Percentiles rank a stretch among this genome's conserved stretches.
These are phyloP conservation scores for Scomber colias DNA, from an alignment of 2,113 vertebrate genomes.

Conservation along the genomic window DNA sequence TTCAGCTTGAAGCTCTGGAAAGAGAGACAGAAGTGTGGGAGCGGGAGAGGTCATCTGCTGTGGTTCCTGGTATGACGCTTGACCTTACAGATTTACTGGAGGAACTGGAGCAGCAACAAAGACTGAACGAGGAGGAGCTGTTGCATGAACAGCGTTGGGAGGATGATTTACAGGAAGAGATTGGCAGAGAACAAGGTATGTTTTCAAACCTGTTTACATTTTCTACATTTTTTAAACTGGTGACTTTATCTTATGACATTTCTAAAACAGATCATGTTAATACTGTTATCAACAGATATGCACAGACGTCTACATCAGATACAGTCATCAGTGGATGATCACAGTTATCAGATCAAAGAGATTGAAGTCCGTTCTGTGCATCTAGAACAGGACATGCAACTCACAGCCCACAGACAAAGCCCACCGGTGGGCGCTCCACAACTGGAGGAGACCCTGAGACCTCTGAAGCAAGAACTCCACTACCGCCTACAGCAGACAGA, in stretches of 20 bases:
- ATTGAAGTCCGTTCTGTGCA: conserved; percentile 78
- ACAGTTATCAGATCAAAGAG: conserved; percentile 81
- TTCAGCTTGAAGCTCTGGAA: conserved; percentile 81
- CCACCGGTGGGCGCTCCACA: conserved; percentile 6
- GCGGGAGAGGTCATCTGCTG: not conserved
- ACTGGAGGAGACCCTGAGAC: conserved; percentile 80
- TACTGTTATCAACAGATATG: conserved; percentile 67
- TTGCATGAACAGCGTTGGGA: conserved; percentile 86
- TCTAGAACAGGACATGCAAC: conserved; percentile 85
- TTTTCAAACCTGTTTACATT: not conserved
- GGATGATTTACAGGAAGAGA: conserved; percentile 85
- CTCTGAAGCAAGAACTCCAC: conserved; percentile 88
- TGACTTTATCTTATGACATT: not conserved
- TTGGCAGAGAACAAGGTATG: conserved; percentile 83
- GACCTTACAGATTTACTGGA: conserved; percentile 10
- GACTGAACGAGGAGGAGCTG: conserved; percentile 86
- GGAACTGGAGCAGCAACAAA: conserved; percentile 80
- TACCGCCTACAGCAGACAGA: conserved; percentile 83
- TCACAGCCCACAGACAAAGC: conserved; percentile 65
- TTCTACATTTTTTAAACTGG: not conserved
- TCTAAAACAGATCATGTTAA: not conserved
- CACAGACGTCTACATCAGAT: conserved; percentile 84
- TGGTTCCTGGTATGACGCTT: not conserved
- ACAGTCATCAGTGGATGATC: conserved; percentile 84
- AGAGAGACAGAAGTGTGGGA: conserved; percentile 82